Conservation (phyloP, 2,113 vertebrate species). For the Dermatemys mawii region DNA sequence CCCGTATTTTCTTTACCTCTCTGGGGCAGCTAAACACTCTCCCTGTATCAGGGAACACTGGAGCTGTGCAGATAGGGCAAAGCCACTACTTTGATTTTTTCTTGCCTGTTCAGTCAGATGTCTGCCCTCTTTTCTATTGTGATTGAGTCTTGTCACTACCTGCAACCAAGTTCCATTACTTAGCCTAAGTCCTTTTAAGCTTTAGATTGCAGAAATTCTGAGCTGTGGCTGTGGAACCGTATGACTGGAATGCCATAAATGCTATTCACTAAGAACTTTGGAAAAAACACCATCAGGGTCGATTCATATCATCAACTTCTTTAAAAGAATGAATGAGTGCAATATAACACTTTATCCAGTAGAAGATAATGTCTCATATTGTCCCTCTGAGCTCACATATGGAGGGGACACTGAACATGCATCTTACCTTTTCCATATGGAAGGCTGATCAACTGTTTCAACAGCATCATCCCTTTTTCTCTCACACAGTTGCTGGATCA, state of each 20-base stretch:
- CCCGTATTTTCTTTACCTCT: neutral
- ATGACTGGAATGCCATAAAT: neutral
- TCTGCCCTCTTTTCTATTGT: neutral
- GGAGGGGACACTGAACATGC: neutral
- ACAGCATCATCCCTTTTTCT: neutral
- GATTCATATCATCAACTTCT: neutral
- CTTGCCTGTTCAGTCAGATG: neutral
- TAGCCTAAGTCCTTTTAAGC: neutral
- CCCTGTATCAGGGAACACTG: neutral
- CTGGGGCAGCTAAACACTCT: neutral
- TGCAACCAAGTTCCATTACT: neutral
- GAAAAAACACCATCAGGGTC: neutral
- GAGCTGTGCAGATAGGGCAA: accelerated
- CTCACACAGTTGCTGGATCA: too few species aligned
- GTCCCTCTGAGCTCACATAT: neutral
- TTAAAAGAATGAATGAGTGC: neutral
- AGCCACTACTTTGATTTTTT: neutral
- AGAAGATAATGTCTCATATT: neutral
- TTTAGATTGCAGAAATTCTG: neutral
- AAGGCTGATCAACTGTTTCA: neutral
- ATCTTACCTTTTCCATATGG: neutral
- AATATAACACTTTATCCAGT: neutral
- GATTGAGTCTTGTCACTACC: neutral
- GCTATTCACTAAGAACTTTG: neutral
- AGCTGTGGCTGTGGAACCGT: neutral